Evolutionary conservation across 1,140 invertebrate species (phyloP).

Genomic region (Drosophila eugracilis): DNA sequence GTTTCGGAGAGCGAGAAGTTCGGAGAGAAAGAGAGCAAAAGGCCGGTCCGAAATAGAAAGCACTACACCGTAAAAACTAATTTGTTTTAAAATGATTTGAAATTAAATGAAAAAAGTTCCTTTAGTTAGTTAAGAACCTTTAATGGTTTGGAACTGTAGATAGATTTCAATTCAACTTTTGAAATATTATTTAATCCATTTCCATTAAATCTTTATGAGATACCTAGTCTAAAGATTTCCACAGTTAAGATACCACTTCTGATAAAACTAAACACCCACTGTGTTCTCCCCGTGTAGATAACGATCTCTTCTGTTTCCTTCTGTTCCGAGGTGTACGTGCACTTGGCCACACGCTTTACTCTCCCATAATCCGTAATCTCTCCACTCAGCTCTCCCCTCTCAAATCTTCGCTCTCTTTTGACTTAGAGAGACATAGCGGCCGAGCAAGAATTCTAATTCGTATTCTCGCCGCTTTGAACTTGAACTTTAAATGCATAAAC

Average conservation of each 20-base stretch:
- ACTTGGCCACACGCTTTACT: constrained; percentile 45
- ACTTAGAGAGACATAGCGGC: constrained; percentile 20
- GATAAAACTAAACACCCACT: neutral
- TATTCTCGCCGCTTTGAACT: constrained; percentile 72
- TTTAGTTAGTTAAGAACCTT: too few species aligned
- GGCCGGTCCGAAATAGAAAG: constrained; percentile 67
- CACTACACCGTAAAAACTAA: constrained; percentile 46
- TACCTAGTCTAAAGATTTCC: too few species aligned
- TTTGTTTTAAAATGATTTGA: too few species aligned
- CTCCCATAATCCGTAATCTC: too few species aligned
- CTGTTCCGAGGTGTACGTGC: constrained; percentile 58
- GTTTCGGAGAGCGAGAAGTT: constrained; percentile 21
- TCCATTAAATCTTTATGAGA: too few species aligned
- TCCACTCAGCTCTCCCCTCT: neutral
- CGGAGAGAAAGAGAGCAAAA: constrained; percentile 24
- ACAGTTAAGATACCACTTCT: too few species aligned
- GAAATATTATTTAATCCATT: too few species aligned
- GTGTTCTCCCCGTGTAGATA: constrained; percentile 17
- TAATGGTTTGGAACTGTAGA: too few species aligned
- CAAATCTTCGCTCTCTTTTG: constrained; percentile 10
- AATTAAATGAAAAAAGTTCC: too few species aligned
- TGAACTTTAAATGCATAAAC: constrained; percentile 78
- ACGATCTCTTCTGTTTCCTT: constrained; percentile 30
- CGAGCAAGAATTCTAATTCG: constrained; percentile 64
- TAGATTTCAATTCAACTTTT: too few species aligned